Evolutionary conservation across 2,113 vertebrate genomes (phyloP).

Genomic region (Scophthalmus maximus): DNA sequence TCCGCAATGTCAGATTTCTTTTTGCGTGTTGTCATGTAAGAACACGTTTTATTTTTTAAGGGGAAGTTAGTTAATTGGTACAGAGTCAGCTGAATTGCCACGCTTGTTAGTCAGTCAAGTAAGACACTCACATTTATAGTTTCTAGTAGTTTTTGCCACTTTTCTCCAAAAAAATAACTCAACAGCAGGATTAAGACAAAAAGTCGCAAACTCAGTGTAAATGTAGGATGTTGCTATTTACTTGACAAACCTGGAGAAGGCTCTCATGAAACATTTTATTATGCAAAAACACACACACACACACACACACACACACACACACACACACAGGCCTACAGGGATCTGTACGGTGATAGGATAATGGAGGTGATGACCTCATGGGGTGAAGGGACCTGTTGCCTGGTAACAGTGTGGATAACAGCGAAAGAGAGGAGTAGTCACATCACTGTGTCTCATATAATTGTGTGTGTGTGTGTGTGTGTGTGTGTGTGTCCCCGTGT

Average conservation of each 20-base stretch:
- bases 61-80: background rate
- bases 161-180: background rate
- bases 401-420: slow-evolving; percentile 76
- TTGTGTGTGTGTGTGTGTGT: slow-evolving; percentile 5
- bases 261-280: too few species aligned
- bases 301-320: background rate
- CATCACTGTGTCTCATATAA: slow-evolving; percentile 35
- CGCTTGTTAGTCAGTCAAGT: background rate
- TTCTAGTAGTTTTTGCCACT: slow-evolving; percentile 5
- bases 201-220: background rate
- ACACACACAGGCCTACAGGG: slow-evolving; percentile 48
- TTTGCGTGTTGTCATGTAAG: background rate
- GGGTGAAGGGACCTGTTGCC: slow-evolving; percentile 80
- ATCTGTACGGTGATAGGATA: slow-evolving; percentile 72
- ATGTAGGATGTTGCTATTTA: background rate
- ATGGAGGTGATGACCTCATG: slow-evolving; percentile 79
- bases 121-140: background rate
- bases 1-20: slow-evolving; percentile 12
- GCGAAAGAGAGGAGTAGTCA: slow-evolving; percentile 48
- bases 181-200: background rate
- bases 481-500: background rate
- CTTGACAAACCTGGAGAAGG: background rate
- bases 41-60: background rate
- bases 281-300: slow-evolving; percentile 19
- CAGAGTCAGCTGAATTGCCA: background rate